Evolutionary conservation across 2,888 invertebrate species (phyloP).

Genomic region (Coecobrya sp.): DNA sequence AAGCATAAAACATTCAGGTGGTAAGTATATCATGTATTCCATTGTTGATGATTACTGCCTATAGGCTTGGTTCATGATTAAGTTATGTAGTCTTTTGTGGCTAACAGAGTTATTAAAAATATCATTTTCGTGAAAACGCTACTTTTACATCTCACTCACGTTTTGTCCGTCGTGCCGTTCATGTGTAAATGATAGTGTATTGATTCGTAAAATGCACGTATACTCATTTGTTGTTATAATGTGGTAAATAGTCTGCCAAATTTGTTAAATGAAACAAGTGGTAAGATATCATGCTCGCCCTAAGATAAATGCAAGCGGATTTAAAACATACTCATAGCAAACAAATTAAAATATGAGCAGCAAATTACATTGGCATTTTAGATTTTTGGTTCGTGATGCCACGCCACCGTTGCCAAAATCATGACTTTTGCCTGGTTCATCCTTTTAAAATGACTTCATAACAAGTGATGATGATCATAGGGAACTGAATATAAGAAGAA

Average conservation of each 20-base stretch:
- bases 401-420: constrained; percentile 41
- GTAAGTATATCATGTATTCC: background rate
- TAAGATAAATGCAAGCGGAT: background rate
- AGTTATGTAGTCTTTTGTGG: background rate
- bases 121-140: constrained; percentile 72
- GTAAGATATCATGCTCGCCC: background rate
- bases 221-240: background rate
- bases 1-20: background rate
- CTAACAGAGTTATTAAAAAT: constrained; percentile 77
- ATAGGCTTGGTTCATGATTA: constrained; percentile 11
- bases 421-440: constrained; percentile 42
- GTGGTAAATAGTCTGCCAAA: constrained; percentile 31
- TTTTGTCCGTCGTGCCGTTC: constrained; percentile 42
- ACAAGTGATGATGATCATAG: background rate
- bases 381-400: constrained; percentile 60
- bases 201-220: background rate
- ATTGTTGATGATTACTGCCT: background rate
- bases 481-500: background rate
- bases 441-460: constrained; percentile 42
- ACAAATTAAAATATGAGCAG: constrained; percentile 41
- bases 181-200: constrained; percentile 64
- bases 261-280: constrained; percentile 31
- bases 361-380: constrained; percentile 23
- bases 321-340: background rate
- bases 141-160: constrained; percentile 73